These are phyloP conservation scores for Drosophila santomea DNA, from an alignment of 1,140 invertebrate genomes.

Conservation along the genomic window DNA sequence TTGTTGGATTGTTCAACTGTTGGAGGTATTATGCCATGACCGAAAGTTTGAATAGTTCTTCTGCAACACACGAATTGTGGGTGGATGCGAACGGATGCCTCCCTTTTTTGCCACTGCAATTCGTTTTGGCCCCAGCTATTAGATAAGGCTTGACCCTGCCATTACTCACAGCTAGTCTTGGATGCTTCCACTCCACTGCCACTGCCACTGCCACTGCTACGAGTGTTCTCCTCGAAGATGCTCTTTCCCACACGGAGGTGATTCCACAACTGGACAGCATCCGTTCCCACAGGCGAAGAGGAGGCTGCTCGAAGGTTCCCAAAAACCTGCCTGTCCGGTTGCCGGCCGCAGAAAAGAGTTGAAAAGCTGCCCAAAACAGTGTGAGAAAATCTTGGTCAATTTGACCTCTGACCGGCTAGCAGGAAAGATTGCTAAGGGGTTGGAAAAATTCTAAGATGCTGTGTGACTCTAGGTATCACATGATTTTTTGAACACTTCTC, in stretches of 20 bases:
- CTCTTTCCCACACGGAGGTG: conserved; percentile 56
- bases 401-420: conserved; percentile 66
- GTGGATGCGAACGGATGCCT: conserved; percentile 2
- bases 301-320: neutral
- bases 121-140: conserved; percentile 54
- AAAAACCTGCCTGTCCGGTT: conserved; percentile 70
- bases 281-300: conserved; percentile 64
- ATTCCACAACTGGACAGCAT: conserved; percentile 64
- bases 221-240: conserved; percentile 26
- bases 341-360: conserved; percentile 64
- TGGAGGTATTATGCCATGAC: conserved; percentile 79
- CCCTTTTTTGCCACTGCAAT: conserved; percentile 45
- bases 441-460: conserved; percentile 34
- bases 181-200: neutral
- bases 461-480: neutral
- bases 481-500: neutral
- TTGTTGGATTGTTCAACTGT: conserved; percentile 54
- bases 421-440: conserved; percentile 36
- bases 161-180: conserved; percentile 47
- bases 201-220: neutral
- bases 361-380: conserved; percentile 66
- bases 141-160: conserved; percentile 38
- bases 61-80: conserved; percentile 37
- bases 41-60: conserved; percentile 80
- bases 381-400: conserved; percentile 75